Percentiles rank a stretch among this genome's conserved stretches.
These are phyloP conservation scores for Gymnothorax javanicus DNA, from an alignment of 2,797 vertebrate species.

Conservation along the genomic window DNA sequence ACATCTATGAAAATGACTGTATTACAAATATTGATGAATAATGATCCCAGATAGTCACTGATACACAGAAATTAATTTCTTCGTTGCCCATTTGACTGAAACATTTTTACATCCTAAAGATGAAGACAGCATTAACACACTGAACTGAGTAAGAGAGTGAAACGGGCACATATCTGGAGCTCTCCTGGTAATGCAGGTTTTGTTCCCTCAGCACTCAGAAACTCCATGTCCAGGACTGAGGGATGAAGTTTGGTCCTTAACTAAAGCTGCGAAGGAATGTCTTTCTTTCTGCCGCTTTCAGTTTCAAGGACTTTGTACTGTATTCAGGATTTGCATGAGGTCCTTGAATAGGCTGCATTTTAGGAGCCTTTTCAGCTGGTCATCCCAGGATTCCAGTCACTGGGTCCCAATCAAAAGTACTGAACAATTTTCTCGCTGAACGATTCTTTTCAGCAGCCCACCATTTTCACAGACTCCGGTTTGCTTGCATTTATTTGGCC, in stretches of 20 bases:
- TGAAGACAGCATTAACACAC: neutral
- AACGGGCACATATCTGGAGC: neutral
- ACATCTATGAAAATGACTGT: neutral
- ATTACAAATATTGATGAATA: too few relatives aligned
- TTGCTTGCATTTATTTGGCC: neutral
- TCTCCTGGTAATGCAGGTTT: neutral
- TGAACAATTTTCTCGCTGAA: neutral
- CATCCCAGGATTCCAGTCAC: constrained; percentile 4
- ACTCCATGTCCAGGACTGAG: neutral
- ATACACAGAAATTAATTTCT: too few relatives aligned
- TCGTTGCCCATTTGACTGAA: neutral
- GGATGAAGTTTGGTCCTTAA: neutral
- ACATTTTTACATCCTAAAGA: neutral
- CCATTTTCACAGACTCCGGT: neutral
- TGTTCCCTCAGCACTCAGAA: neutral
- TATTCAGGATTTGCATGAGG: neutral
- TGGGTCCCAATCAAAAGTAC: neutral
- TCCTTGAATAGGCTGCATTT: constrained; percentile 3
- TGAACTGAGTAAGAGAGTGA: neutral
- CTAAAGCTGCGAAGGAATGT: neutral
- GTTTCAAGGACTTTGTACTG: neutral
- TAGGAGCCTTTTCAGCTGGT: neutral
- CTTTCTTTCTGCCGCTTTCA: neutral
- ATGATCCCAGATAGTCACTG: too few relatives aligned
- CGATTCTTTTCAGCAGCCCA: neutral